Conservation (phyloP, 2,797 vertebrate species). For the Mallotus villosus region DNA sequence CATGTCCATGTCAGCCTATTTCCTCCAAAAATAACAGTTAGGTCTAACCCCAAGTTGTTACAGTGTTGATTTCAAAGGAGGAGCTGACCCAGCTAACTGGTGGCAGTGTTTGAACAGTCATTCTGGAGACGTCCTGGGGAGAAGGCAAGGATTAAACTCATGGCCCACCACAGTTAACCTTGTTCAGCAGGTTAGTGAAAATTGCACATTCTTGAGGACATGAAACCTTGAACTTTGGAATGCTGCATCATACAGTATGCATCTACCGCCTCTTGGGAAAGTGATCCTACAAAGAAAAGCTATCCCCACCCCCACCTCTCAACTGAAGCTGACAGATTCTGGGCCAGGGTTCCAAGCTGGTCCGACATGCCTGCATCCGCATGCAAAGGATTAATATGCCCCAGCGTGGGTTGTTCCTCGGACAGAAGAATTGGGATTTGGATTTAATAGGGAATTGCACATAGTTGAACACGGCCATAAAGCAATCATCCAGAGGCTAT, state of each 20-base stretch:
- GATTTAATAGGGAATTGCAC: constrained; percentile 33
- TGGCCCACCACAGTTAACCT: neutral
- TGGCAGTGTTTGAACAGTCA: neutral
- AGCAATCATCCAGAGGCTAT: constrained; percentile 22
- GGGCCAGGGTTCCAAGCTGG: constrained; percentile 41
- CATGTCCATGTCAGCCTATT: too few relatives aligned
- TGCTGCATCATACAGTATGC: constrained; percentile 39
- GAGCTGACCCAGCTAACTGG: neutral
- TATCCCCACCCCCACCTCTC: constrained; percentile 28
- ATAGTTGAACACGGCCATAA: constrained; percentile 31
- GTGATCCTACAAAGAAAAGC: constrained; percentile 5
- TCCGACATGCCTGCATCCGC: constrained; percentile 33
- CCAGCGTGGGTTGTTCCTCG: constrained; percentile 36
- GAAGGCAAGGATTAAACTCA: neutral
- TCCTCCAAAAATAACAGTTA: too few relatives aligned
- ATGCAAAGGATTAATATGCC: constrained; percentile 41
- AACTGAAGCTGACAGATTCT: constrained; percentile 50
- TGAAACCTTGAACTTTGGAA: constrained; percentile 30
- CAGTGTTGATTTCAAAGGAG: neutral
- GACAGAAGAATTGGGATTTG: constrained; percentile 22
- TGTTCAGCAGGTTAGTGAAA: neutral
- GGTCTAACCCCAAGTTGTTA: neutral
- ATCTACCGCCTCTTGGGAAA: constrained; percentile 25
- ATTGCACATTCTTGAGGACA: constrained; percentile 29
- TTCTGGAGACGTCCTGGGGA: constrained; percentile 6